Percentiles rank a stretch among this genome's conserved stretches.
These are phyloP conservation scores for Keiferia lycopersicella DNA, from an alignment of 2,888 invertebrate genomes.

Conservation along the genomic window DNA sequence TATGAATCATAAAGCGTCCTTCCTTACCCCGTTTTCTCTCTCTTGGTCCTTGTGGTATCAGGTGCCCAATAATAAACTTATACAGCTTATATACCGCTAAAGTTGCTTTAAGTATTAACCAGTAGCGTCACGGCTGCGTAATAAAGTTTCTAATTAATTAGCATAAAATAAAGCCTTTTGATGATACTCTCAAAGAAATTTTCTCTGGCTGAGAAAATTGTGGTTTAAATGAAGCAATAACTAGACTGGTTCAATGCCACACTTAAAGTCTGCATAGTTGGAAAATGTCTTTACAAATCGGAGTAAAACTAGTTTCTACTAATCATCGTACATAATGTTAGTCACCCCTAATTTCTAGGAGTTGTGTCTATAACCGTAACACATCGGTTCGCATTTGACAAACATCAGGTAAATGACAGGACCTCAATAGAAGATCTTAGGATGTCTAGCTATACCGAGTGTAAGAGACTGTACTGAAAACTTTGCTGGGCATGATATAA, in stretches of 20 bases:
- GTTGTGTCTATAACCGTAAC: background rate
- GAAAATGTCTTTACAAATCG: slow-evolving; percentile 1
- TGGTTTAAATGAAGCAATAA: background rate
- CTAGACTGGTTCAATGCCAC: background rate
- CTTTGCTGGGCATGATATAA: too few species aligned
- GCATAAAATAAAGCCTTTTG: slow-evolving; percentile 14
- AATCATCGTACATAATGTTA: background rate
- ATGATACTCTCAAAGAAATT: slow-evolving; percentile 3
- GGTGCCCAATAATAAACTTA: background rate
- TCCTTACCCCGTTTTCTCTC: background rate
- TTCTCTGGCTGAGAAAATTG: background rate
- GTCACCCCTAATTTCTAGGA: slow-evolving; percentile 1
- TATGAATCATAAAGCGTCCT: background rate
- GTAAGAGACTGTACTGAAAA: too few species aligned
- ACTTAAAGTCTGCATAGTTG: background rate
- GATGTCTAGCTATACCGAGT: too few species aligned
- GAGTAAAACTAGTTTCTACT: background rate
- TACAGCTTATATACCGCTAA: background rate
- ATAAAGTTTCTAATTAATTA: slow-evolving; percentile 17
- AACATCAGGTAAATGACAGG: background rate
- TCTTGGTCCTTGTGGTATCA: background rate
- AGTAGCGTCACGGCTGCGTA: background rate
- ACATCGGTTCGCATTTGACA: background rate
- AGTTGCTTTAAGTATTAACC: background rate
- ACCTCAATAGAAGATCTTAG: too few species aligned